Evolutionary conservation across 1,140 invertebrate species (phyloP).

Genomic region (Metaphire vulgaris): DNA sequence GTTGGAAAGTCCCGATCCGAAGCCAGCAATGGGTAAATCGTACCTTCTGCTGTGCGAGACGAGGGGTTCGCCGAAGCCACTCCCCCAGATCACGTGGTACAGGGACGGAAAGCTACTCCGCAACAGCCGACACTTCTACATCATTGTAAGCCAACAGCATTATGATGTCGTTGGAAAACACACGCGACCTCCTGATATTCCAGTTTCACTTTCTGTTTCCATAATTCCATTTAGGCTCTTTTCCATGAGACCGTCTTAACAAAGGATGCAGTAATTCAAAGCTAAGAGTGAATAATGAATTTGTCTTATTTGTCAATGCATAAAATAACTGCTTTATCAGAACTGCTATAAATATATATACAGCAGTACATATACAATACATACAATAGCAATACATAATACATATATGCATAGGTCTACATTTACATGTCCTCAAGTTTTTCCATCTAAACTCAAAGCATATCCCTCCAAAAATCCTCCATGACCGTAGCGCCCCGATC

Average conservation of each 20-base stretch:
- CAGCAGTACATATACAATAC: too few species aligned
- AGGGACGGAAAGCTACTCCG: conserved; percentile 13
- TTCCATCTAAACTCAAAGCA: too few species aligned
- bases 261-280: not conserved
- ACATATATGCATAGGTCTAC: too few species aligned
- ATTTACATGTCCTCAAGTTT: too few species aligned
- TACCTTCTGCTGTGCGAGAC: conserved; percentile 32
- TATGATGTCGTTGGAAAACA: not conserved
- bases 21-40: conserved; percentile 27
- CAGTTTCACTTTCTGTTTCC: not conserved
- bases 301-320: not conserved
- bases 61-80: conserved; percentile 26
- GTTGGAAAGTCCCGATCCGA: conserved; percentile 8
- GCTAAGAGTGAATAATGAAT: not conserved
- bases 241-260: not conserved
- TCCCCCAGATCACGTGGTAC: conserved; percentile 25
- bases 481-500: too few species aligned
- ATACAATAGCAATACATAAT: too few species aligned
- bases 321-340: not conserved
- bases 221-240: not conserved
- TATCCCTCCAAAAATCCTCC: too few species aligned
- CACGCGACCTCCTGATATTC: not conserved
- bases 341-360: too few species aligned
- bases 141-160: conserved; percentile 21
- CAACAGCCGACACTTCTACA: conserved; percentile 29